Evolutionary conservation across 2,888 invertebrate species (phyloP).

Genomic region (Drosophila mimetica): DNA sequence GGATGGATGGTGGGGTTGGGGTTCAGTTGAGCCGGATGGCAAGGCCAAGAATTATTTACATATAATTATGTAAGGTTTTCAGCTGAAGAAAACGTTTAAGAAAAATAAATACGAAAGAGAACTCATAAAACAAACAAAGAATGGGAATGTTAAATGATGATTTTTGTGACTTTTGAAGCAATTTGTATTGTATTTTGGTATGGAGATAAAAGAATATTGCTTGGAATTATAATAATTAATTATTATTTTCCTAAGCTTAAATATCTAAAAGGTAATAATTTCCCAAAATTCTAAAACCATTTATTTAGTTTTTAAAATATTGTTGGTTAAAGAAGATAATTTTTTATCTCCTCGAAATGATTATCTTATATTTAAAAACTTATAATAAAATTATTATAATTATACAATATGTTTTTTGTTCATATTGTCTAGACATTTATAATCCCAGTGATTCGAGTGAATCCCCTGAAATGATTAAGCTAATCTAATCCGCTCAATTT

Average conservation of each 20-base stretch:
- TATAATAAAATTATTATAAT: too few relatives aligned
- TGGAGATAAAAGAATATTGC: neutral
- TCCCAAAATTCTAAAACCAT: too few relatives aligned
- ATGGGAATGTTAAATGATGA: conserved; percentile 8
- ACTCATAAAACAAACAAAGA: conserved; percentile 20
- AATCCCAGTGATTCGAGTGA: neutral
- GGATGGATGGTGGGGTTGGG: conserved; percentile 10
- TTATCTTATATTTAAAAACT: too few relatives aligned
- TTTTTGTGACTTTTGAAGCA: neutral
- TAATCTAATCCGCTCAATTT: neutral
- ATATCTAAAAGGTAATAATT: too few relatives aligned
- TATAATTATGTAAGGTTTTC: conserved; percentile 46
- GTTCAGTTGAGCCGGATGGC: conserved; percentile 32
- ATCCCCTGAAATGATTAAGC: conserved; percentile 3
- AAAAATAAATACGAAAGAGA: conserved; percentile 18
- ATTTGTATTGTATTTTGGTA: conserved; percentile 13
- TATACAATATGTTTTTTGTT: too few relatives aligned
- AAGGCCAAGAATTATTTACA: conserved; percentile 55
- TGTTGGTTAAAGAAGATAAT: too few relatives aligned
- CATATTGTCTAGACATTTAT: neutral
- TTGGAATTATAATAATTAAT: too few relatives aligned
- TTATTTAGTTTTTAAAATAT: too few relatives aligned
- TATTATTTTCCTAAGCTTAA: too few relatives aligned
- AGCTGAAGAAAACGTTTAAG: conserved; percentile 7
- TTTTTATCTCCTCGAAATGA: too few relatives aligned